phyloP scores from a whole-genome alignment of 1,140 invertebrate genomes.

The Drosophila baimaii region DNA sequence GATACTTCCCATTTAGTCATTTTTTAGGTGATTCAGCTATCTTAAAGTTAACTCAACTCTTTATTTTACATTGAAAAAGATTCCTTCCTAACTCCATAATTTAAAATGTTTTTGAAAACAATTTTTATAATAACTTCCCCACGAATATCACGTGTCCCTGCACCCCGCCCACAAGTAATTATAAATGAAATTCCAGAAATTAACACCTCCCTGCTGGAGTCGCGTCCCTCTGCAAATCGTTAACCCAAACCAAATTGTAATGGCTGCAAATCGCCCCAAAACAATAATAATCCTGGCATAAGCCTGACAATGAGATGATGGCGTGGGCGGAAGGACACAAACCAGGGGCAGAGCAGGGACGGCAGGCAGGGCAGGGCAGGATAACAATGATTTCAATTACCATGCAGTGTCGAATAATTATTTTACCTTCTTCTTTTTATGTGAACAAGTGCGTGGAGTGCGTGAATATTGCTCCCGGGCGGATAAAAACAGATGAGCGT shows the following conservation, averaged over 20 bases:
- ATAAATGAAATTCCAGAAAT: conserved; percentile 65
- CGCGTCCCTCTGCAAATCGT: conserved; percentile 3
- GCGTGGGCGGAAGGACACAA: conserved; percentile 35
- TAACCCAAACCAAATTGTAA: conserved; percentile 45
- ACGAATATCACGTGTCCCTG: neutral
- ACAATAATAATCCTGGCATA: conserved; percentile 75
- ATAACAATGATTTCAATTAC: conserved; percentile 83
- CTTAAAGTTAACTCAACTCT: no score
- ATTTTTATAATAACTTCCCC: conserved; percentile 3
- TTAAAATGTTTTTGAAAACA: conserved; percentile 1
- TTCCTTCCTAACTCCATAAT: neutral
- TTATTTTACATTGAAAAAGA: no score
- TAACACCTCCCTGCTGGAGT: conserved; percentile 50
- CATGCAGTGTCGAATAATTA: conserved; percentile 83
- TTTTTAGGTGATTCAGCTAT: no score
- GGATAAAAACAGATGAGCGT: conserved; percentile 80
- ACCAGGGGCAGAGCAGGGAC: conserved; percentile 25
- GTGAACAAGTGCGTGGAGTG: conserved; percentile 75
- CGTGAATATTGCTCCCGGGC: conserved; percentile 83
- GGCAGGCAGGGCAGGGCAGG: conserved; percentile 36
- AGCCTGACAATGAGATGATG: conserved; percentile 48
- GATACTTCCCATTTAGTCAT: no score
- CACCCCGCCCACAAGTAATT: conserved; percentile 39
- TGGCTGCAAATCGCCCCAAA: conserved; percentile 55
- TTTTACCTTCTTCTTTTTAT: conserved; percentile 75